Percentiles rank a stretch among this genome's conserved stretches.
phyloP scores from a whole-genome alignment of 2,888 invertebrate genomes.

The Alitta virens region DNA sequence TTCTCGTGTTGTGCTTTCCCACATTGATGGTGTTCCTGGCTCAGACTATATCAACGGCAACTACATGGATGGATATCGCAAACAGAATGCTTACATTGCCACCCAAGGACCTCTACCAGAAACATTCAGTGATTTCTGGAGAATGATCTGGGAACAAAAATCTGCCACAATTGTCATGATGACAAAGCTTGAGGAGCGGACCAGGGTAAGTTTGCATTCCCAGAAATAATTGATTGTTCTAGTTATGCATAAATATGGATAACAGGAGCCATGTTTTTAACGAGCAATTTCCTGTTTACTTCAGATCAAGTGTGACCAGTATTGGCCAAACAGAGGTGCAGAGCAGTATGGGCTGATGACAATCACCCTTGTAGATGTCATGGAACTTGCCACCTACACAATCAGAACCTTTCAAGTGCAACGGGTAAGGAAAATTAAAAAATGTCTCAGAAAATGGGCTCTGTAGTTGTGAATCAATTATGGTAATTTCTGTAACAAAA shows the following conservation, averaged over 20 bases:
- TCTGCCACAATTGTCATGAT: constrained; percentile 97
- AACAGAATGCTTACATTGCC: constrained; percentile 97
- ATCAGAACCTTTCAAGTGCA: constrained; percentile 79
- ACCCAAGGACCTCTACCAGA: constrained; percentile 97
- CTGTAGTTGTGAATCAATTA: too few species aligned
- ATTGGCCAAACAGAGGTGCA: constrained; percentile 94
- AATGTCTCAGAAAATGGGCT: too few species aligned
- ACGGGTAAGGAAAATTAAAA: constrained; percentile 33
- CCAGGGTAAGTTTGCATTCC: constrained; percentile 67
- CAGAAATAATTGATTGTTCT: too few species aligned
- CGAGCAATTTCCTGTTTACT: too few species aligned
- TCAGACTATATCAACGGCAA: constrained; percentile 99
- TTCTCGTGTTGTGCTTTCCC: constrained; percentile 89
- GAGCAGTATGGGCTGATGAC: constrained; percentile 95
- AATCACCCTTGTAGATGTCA: constrained; percentile 89
- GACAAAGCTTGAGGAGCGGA: constrained; percentile 96
- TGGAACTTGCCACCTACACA: constrained; percentile 96
- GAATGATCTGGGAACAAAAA: constrained; percentile 98
- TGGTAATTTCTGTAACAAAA: too few species aligned
- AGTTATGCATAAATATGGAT: too few species aligned
- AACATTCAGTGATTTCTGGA: constrained; percentile 97
- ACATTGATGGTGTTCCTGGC: constrained; percentile 81
- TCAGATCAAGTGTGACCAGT: constrained; percentile 70
- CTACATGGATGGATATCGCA: constrained; percentile 97
- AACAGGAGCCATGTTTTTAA: too few species aligned